These are phyloP conservation scores for Lasioglossum malachurum DNA, from an alignment of 2,888 invertebrate genomes.

Conservation along the genomic window DNA sequence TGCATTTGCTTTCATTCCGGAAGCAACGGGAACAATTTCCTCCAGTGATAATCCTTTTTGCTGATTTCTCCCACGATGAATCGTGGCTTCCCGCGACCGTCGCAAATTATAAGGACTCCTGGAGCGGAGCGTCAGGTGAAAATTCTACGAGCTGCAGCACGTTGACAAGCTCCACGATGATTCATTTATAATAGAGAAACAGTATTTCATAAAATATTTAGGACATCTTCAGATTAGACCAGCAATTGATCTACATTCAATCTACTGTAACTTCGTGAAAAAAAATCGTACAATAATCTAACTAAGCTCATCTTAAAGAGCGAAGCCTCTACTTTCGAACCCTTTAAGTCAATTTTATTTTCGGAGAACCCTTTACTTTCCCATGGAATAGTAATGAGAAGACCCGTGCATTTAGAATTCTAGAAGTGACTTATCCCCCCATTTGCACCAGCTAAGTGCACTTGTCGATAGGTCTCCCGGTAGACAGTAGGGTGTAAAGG, in stretches of 20 bases:
- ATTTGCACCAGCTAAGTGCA: background rate
- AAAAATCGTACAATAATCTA: background rate
- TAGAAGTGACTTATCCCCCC: background rate
- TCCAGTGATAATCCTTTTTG: constrained; percentile 47
- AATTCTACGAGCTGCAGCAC: background rate
- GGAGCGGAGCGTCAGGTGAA: background rate
- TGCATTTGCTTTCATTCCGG: constrained; percentile 57
- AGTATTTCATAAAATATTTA: background rate
- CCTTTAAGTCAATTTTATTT: background rate
- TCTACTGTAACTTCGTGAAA: background rate
- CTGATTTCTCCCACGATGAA: constrained; percentile 36
- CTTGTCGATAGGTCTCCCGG: constrained; percentile 30
- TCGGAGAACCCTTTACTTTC: background rate
- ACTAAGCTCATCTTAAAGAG: background rate
- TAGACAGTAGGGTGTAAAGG: constrained; percentile 27
- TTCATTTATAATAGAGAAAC: background rate
- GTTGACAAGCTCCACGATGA: background rate
- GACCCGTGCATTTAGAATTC: background rate
- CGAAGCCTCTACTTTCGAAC: background rate
- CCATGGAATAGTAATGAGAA: background rate
- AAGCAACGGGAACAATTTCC: constrained; percentile 44
- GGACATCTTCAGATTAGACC: background rate
- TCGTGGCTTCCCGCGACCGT: background rate
- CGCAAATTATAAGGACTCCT: background rate
- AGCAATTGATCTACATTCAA: background rate